Evolutionary conservation across 2,888 invertebrate genomes (phyloP).

Genomic region (Julus scanicus): DNA sequence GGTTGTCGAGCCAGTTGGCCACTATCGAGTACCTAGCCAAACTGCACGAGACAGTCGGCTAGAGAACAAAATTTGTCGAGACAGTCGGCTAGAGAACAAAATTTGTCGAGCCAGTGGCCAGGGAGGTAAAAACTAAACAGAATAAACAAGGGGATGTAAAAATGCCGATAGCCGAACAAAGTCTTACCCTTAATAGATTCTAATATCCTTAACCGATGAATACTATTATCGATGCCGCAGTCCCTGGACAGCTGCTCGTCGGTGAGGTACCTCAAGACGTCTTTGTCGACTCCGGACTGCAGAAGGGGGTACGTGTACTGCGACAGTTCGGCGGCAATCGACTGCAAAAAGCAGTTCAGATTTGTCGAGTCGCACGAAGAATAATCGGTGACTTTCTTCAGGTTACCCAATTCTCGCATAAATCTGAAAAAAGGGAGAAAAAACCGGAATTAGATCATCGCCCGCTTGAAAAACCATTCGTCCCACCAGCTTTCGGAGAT

Average conservation of each 20-base stretch:
- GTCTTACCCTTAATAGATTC: slow-evolving; percentile 81
- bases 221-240: slow-evolving; percentile 92
- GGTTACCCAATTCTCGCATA: slow-evolving; percentile 87
- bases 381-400: slow-evolving; percentile 97
- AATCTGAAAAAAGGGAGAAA: slow-evolving; percentile 72
- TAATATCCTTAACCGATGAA: slow-evolving; percentile 90
- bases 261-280: slow-evolving; percentile 80
- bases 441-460: slow-evolving; percentile 13
- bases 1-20: no score
- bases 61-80: no score
- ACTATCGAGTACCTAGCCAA: no score
- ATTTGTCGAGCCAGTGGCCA: no score
- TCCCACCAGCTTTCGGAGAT: no score
- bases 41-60: no score
- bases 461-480: not conserved
- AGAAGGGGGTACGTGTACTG: slow-evolving; percentile 98
- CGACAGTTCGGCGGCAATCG: slow-evolving; percentile 87
- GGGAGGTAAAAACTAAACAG: no score
- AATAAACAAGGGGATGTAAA: not conserved
- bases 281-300: slow-evolving; percentile 93
- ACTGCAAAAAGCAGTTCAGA: slow-evolving; percentile 84
- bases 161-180: not conserved
- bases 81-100: no score
- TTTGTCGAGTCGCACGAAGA: slow-evolving; percentile 93
- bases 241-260: slow-evolving; percentile 92